These are phyloP conservation scores for Tringa solitaria DNA, from an alignment of 2,113 vertebrate species.

Conservation along the genomic window DNA sequence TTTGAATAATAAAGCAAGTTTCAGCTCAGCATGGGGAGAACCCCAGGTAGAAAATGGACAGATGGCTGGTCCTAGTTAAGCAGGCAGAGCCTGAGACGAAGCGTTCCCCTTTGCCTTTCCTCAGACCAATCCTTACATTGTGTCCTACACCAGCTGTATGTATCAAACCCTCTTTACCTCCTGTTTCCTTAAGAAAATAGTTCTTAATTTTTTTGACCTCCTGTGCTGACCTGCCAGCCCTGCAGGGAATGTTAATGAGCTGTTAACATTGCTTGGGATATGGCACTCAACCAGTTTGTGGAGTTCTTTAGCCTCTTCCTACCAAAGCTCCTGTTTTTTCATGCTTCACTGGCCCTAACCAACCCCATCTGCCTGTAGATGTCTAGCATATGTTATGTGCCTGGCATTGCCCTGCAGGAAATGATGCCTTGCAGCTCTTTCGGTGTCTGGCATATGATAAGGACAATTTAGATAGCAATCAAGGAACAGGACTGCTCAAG, in stretches of 20 bases:
- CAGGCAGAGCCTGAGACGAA: conserved; percentile 30
- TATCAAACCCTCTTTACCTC: conserved; percentile 21
- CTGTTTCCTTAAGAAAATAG: conserved; percentile 52
- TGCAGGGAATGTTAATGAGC: conserved; percentile 58
- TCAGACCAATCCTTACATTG: conserved; percentile 10
- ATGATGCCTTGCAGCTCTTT: conserved; percentile 25
- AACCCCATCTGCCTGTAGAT: conserved; percentile 63
- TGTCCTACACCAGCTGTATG: neutral
- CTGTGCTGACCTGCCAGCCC: conserved; percentile 15
- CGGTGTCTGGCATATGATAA: conserved; percentile 49
- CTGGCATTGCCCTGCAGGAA: conserved; percentile 64
- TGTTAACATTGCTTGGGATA: conserved; percentile 46
- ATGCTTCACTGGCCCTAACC: conserved; percentile 44
- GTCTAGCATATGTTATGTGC: conserved; percentile 66
- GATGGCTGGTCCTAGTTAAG: conserved; percentile 69
- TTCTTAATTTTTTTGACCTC: conserved; percentile 61
- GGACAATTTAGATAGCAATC: conserved; percentile 57
- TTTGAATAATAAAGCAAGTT: conserved; percentile 76
- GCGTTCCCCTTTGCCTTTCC: conserved; percentile 53
- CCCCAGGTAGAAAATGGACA: conserved; percentile 74
- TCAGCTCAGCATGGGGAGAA: conserved; percentile 73
- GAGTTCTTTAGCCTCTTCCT: conserved; percentile 45
- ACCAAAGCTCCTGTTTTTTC: conserved; percentile 3
- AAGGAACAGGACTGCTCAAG: conserved; percentile 30
- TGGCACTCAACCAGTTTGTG: conserved; percentile 15